Percentiles rank a stretch among this genome's conserved stretches.
Evolutionary conservation across 2,888 invertebrate species (phyloP).

Genomic region (Eugnorisma glareosa): DNA sequence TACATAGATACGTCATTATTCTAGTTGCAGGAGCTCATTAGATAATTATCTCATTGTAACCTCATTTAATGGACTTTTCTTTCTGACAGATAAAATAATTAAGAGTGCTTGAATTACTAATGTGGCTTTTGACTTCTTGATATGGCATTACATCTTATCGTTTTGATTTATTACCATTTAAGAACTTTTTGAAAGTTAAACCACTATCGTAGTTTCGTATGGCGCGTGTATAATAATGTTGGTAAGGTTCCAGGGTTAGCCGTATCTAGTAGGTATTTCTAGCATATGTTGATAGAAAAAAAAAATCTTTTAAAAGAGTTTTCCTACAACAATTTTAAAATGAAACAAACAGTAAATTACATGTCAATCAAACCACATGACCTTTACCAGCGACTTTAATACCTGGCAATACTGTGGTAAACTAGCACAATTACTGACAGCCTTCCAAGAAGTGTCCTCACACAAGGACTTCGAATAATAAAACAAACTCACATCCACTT

Average conservation of each 20-base stretch:
- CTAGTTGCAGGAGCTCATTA: slow-evolving; percentile 28
- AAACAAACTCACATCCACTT: slow-evolving; percentile 20
- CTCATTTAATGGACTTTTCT: slow-evolving; percentile 18
- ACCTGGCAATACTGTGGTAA: slow-evolving; percentile 34
- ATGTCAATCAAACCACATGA: slow-evolving; percentile 24
- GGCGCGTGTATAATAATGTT: neutral
- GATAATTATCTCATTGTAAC: slow-evolving; percentile 33
- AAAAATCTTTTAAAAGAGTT: neutral
- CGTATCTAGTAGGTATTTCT: neutral
- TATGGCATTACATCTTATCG: neutral
- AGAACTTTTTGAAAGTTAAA: slow-evolving; percentile 2
- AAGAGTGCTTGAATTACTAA: slow-evolving; percentile 12
- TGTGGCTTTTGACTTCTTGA: slow-evolving; percentile 9
- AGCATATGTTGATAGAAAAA: neutral
- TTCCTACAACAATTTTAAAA: neutral
- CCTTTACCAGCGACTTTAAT: slow-evolving; percentile 32
- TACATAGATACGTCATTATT: slow-evolving; percentile 28
- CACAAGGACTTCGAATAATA: slow-evolving; percentile 45
- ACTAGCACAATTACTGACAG: slow-evolving; percentile 41
- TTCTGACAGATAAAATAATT: slow-evolving; percentile 29
- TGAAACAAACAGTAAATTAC: neutral
- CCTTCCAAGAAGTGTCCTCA: slow-evolving; percentile 52
- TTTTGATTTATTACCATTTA: slow-evolving; percentile 16
- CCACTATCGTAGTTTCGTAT: neutral
- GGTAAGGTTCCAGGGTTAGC: neutral